Conservation (phyloP, 1,140 invertebrate genomes). For the Atopsyche davidsoni region DNA sequence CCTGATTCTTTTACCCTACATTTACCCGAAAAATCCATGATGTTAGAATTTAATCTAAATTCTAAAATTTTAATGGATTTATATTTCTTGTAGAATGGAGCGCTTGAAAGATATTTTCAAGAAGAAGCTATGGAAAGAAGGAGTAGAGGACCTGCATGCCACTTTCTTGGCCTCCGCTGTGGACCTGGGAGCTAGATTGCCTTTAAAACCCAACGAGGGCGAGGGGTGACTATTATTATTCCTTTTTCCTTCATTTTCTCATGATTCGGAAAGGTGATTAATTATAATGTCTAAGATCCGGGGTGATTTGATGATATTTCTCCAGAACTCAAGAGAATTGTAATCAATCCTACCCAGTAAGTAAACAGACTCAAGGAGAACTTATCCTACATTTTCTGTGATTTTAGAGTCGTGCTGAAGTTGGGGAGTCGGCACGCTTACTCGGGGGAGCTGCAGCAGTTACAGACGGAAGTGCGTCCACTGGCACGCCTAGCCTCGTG, state of each 20-base stretch:
- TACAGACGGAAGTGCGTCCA: slow-evolving; percentile 77
- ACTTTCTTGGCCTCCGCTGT: slow-evolving; percentile 79
- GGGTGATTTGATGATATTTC: too few species aligned
- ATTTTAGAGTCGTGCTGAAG: slow-evolving; percentile 70
- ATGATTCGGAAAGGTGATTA: too few species aligned
- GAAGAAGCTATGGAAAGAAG: slow-evolving; percentile 56
- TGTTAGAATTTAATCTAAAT: too few species aligned
- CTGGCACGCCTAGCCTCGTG: slow-evolving; percentile 69
- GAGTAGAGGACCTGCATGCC: slow-evolving; percentile 64
- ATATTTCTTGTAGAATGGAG: slow-evolving; percentile 50
- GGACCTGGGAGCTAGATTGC: slow-evolving; percentile 73
- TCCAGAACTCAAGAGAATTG: too few species aligned
- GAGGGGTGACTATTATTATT: slow-evolving; percentile 85
- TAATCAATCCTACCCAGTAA: too few species aligned
- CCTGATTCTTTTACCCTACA: too few species aligned
- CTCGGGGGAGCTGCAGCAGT: slow-evolving; percentile 63
- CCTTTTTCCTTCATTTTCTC: too few species aligned
- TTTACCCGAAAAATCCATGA: too few species aligned
- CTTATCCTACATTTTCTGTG: too few species aligned
- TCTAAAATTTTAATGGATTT: too few species aligned
- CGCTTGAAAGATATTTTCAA: slow-evolving; percentile 69
- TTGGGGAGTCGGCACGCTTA: slow-evolving; percentile 71
- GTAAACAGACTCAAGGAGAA: too few species aligned
- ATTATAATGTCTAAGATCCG: too few species aligned
- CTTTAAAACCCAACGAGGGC: slow-evolving; percentile 71